phyloP scores from a whole-genome alignment of 2,797 vertebrate genomes.

The Rhinichthys osculus region DNA sequence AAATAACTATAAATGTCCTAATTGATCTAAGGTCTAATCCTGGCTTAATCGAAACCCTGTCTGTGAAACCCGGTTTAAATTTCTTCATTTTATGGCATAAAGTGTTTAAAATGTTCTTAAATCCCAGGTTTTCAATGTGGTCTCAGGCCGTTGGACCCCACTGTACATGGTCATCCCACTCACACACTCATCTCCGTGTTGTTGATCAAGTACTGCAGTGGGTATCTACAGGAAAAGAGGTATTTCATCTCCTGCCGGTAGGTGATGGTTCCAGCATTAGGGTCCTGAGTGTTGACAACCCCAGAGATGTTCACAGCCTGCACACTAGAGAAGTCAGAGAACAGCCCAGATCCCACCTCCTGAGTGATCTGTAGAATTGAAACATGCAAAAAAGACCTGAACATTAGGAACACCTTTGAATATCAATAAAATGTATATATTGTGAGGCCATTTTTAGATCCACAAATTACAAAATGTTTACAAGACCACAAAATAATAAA shows the following conservation, averaged over 20 bases:
- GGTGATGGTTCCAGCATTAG: slow-evolving; percentile 65
- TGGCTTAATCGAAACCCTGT: no score
- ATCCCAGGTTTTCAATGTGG: neutral
- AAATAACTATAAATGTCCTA: no score
- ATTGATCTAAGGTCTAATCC: no score
- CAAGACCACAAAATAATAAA: neutral
- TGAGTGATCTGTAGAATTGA: slow-evolving; percentile 65
- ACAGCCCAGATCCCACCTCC: slow-evolving; percentile 68
- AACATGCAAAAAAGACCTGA: neutral
- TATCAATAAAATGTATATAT: neutral
- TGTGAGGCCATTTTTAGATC: neutral
- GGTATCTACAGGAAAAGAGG: slow-evolving; percentile 77
- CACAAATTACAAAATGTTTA: neutral
- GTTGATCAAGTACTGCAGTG: slow-evolving; percentile 78
- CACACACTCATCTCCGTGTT: slow-evolving; percentile 75
- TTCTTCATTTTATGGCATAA: neutral
- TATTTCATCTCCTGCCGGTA: slow-evolving; percentile 76
- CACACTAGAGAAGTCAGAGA: slow-evolving; percentile 73
- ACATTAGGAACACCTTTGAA: neutral
- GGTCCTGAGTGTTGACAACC: slow-evolving; percentile 66
- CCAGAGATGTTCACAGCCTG: slow-evolving; percentile 76
- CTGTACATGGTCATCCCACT: slow-evolving; percentile 54
- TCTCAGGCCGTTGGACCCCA: neutral
- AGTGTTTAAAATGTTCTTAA: no score
- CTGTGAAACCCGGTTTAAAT: neutral